Conservation (phyloP, 64 coral and sea anemone genomes). For the Cladopsammia gracilis region DNA sequence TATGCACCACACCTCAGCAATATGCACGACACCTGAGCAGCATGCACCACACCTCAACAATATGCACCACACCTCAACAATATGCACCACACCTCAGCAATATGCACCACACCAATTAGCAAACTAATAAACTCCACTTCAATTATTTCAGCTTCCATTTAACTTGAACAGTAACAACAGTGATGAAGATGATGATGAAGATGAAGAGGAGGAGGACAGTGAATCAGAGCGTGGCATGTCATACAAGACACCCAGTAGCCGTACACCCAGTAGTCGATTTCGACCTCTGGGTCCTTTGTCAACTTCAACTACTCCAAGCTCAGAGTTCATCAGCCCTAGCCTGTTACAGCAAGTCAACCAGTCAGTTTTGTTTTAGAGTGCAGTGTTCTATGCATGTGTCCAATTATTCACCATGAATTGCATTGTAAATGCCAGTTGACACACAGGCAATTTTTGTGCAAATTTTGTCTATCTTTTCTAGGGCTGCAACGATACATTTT, state of each 20-base stretch:
- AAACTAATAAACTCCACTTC: neutral
- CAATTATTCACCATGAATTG: too few relatives aligned
- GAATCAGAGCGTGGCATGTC: constrained; percentile 37
- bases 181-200: constrained; percentile 59
- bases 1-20: too few relatives aligned
- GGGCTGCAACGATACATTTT: too few relatives aligned
- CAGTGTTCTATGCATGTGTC: too few relatives aligned
- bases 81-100: too few relatives aligned
- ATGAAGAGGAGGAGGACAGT: constrained; percentile 13
- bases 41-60: too few relatives aligned
- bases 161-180: constrained; percentile 43
- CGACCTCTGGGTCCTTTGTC: constrained; percentile 82
- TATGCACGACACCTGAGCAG: too few relatives aligned
- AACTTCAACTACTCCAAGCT: constrained; percentile 46
- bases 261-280: constrained; percentile 80
- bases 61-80: too few relatives aligned
- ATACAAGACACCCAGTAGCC: constrained; percentile 80
- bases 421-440: too few relatives aligned
- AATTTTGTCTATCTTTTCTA: too few relatives aligned
- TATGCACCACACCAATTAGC: too few relatives aligned
- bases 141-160: constrained; percentile 61
- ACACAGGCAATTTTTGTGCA: too few relatives aligned
- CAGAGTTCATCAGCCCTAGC: constrained; percentile 82
- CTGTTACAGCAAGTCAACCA: constrained; percentile 80
- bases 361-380: constrained; percentile 7